These are phyloP conservation scores for Neria commutata DNA, from an alignment of 2,888 invertebrate genomes.

Conservation along the genomic window DNA sequence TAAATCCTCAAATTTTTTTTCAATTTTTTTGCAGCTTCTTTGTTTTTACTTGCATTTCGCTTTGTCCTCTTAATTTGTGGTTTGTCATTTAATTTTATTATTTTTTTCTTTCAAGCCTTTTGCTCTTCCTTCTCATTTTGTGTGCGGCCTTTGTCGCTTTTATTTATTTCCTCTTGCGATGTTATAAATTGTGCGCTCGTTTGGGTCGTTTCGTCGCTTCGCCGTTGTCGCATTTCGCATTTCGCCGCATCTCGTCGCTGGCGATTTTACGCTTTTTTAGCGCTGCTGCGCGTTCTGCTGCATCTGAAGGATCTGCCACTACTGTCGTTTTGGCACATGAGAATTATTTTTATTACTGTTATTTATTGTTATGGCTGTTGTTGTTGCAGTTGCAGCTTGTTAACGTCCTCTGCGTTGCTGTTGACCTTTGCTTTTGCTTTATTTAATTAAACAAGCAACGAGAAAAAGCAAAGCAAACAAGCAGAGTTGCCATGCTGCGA, in stretches of 20 bases:
- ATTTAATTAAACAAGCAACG: neutral
- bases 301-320: constrained; percentile 6
- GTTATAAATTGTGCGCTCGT: neutral
- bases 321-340: constrained; percentile 40
- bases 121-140: neutral
- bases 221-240: neutral
- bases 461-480: too few species aligned
- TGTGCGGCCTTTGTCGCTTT: neutral
- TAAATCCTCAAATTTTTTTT: too few species aligned
- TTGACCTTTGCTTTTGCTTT: neutral
- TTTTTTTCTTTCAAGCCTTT: neutral
- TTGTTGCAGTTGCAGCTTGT: neutral
- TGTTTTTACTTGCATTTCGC: neutral
- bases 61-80: neutral
- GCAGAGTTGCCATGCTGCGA: neutral
- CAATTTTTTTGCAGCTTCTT: too few species aligned
- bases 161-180: constrained; percentile 1
- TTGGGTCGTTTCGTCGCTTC: too few species aligned
- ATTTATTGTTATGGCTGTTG: constrained; percentile 46
- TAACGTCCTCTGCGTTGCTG: neutral
- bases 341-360: constrained; percentile 51
- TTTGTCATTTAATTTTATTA: neutral
- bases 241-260: neutral
- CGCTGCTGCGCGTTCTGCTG: neutral
- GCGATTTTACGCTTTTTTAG: too few species aligned